These are phyloP conservation scores for Apocrypta bakeri DNA, from an alignment of 1,140 invertebrate species.

Conservation along the genomic window DNA sequence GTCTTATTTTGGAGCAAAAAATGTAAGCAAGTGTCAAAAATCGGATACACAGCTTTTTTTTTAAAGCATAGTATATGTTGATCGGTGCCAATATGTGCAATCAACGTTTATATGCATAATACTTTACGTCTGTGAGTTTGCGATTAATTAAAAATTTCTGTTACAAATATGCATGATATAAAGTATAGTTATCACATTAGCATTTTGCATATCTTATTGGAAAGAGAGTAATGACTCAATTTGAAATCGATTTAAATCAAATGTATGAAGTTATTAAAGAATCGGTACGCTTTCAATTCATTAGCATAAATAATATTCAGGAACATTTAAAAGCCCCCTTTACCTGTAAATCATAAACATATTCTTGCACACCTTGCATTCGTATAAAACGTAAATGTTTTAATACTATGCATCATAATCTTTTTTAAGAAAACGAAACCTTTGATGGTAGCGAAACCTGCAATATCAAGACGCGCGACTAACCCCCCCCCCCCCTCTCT, in stretches of 20 bases:
- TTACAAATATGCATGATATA: not conserved
- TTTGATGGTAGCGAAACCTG: constrained; percentile 51
- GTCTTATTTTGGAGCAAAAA: not conserved
- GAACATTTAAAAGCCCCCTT: not conserved
- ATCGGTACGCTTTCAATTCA: not conserved
- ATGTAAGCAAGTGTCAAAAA: not conserved
- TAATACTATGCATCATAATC: not conserved
- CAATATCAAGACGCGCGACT: constrained; percentile 31
- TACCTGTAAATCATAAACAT: not conserved
- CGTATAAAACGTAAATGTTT: not conserved
- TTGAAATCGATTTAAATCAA: not conserved
- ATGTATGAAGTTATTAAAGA: not conserved
- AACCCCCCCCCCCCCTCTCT: constrained; percentile 62
- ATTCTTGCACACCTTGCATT: not conserved
- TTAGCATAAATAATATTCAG: not conserved
- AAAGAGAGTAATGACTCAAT: not conserved
- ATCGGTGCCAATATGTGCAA: too few relatives aligned
- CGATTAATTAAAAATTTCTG: not conserved
- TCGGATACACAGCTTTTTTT: too few relatives aligned
- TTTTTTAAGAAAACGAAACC: constrained; percentile 33
- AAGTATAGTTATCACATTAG: not conserved
- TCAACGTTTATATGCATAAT: not conserved
- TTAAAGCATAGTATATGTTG: too few relatives aligned
- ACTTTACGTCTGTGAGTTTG: not conserved
- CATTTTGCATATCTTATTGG: not conserved